phyloP scores from a whole-genome alignment of 2,113 vertebrate species.

The Nycticryphes semicollaris region DNA sequence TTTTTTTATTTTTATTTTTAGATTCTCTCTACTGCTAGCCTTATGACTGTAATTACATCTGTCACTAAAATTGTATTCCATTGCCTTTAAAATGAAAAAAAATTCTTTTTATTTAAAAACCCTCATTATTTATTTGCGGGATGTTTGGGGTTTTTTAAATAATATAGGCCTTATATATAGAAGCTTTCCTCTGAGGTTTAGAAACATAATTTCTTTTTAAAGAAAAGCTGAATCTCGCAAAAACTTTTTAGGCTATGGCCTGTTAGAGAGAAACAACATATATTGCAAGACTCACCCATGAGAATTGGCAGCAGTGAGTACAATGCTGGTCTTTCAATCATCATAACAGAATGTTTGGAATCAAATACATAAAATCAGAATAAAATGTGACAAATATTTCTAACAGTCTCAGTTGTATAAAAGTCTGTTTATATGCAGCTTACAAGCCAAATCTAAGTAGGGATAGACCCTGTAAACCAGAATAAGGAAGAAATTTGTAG shows the following conservation, averaged over 20 bases:
- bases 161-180: neutral
- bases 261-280: neutral
- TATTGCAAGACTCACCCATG: neutral
- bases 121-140: neutral
- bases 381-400: conserved; percentile 27
- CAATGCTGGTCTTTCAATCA: neutral
- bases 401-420: neutral
- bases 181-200: neutral
- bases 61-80: neutral
- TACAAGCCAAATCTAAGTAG: neutral
- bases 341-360: neutral
- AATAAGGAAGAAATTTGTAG: neutral
- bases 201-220: neutral
- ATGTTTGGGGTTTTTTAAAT: neutral
- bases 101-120: neutral
- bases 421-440: neutral
- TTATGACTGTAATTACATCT: neutral
- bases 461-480: neutral
- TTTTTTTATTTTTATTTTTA: neutral
- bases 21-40: neutral
- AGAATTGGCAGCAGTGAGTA: neutral
- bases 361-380: neutral
- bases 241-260: neutral
- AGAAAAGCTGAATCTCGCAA: neutral
- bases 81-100: neutral